Percentiles rank a stretch among this genome's conserved stretches.
phyloP scores from a whole-genome alignment of 2,888 invertebrate species.

The Drosophila cracens region DNA sequence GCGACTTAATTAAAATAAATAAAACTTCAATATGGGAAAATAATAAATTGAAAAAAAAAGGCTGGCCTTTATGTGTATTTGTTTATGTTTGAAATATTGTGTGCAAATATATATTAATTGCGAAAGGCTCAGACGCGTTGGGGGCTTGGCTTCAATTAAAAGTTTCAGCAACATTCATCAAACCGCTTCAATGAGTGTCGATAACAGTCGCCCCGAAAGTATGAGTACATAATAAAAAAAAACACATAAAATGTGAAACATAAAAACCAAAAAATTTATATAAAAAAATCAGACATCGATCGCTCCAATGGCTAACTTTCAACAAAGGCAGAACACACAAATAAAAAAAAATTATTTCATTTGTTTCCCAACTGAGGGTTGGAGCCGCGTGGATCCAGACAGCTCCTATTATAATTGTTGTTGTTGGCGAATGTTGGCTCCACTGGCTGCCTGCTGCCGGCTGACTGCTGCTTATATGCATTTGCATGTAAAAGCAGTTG shows the following conservation, averaged over 20 bases:
- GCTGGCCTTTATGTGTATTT: conserved; percentile 13
- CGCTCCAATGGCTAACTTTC: conserved; percentile 49
- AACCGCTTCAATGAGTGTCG: conserved; percentile 65
- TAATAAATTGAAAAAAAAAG: conserved; percentile 25
- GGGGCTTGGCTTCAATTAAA: conserved; percentile 72
- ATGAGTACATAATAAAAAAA: conserved; percentile 63
- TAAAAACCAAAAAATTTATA: conserved; percentile 22
- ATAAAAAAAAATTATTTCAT: conserved; percentile 71
- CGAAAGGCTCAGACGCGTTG: conserved; percentile 26
- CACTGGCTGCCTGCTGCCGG: conserved; percentile 22
- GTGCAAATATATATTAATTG: conserved; percentile 69
- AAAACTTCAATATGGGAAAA: conserved; percentile 44
- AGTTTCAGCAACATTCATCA: conserved; percentile 71
- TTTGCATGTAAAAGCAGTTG: conserved; percentile 75
- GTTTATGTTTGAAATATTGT: conserved; percentile 37
- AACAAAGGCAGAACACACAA: conserved; percentile 55
- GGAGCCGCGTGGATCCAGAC: conserved; percentile 3
- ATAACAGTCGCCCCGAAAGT: conserved; percentile 68
- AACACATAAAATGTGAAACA: conserved; percentile 57
- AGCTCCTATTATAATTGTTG: conserved; percentile 37
- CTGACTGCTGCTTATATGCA: conserved; percentile 66
- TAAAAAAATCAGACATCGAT: conserved; percentile 54
- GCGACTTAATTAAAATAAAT: conserved; percentile 67
- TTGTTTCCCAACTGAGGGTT: conserved; percentile 36
- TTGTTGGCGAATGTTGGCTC: conserved; percentile 25